Evolutionary conservation across 2,888 invertebrate genomes (phyloP), one percentile per base, ranked within the genome.

Genomic region (Drosophila tanythrix): DNA sequence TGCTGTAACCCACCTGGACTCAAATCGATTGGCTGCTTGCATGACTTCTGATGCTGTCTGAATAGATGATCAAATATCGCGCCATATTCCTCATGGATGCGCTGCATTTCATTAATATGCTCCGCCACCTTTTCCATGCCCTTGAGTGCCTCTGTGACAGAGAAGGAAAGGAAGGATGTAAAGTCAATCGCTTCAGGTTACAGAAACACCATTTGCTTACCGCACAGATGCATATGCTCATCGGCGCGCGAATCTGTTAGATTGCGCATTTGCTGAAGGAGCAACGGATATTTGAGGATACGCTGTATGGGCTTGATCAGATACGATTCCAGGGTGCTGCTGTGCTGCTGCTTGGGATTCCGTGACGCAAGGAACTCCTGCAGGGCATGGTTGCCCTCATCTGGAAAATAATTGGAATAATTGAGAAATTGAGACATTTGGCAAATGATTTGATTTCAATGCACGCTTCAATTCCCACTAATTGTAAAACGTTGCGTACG

Each of bases 21-120:
- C 92, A 99, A 95, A 94, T 98, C 98, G 92, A 99, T 98, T 72
- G 97, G 96, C 95, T 97, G 97, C 94, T 98, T 98, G 94, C 97
- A 97, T 81, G 98, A 97, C 94, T 98, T 98, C 94, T 98, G 97
- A 94, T 98, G 98, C 94, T 98, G 98, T 88, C 98, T 95, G 94
- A 98, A 98, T 88, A 99, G 95, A 93, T 99, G 98, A 94, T 99
- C 99, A 94, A 99, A 99, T 93, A 99, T 98, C 91, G 98, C 97
- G 90, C 99, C 99, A 94, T 99, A 99, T 94, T 99, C 99, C 94
- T 99, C 99, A 93, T 99, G 99, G 92, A 99, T 99, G 94, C 99
- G 96, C 95, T 99, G 99, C 99, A 99, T 99, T 94, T 99, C 99
- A 94, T 99, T 99, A 91, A 99, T 99, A 94, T 99, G 99, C 94